Percentiles rank a stretch among this genome's conserved stretches.
Evolutionary conservation across 1,140 invertebrate species (phyloP).

Genomic region (Drosophila prosaltans): DNA sequence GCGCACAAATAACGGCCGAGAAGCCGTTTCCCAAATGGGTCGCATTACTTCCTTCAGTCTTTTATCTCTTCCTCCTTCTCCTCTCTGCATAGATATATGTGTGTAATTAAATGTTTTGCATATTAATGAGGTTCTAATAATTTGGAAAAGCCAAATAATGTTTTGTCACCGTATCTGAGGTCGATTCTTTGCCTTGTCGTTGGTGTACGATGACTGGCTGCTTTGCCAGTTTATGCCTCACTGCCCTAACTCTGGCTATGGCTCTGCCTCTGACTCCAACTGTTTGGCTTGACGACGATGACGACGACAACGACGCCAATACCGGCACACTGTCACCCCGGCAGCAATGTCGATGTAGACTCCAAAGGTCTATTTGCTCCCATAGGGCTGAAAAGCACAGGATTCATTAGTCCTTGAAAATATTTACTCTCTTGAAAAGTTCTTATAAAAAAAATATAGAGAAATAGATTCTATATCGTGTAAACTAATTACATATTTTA

Average conservation of each 20-base stretch:
- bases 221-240: slow-evolving; percentile 68
- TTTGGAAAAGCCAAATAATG: slow-evolving; percentile 18
- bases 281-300: slow-evolving; percentile 71
- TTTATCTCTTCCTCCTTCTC: not conserved
- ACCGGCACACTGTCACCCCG: slow-evolving; percentile 11
- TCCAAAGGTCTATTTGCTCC: not conserved
- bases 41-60: slow-evolving; percentile 35
- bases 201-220: slow-evolving; percentile 51
- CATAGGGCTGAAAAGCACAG: not conserved
- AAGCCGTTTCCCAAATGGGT: slow-evolving; percentile 81
- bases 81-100: not conserved
- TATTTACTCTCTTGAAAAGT: too few species aligned
- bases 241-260: slow-evolving; percentile 35
- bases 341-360: slow-evolving; percentile 32
- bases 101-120: slow-evolving; percentile 59
- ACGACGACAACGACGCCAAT: slow-evolving; percentile 29
- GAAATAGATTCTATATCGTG: too few species aligned
- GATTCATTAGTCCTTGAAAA: too few species aligned
- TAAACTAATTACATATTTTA: too few species aligned
- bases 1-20: slow-evolving; percentile 77
- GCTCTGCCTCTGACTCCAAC: slow-evolving; percentile 5
- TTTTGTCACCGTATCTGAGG: slow-evolving; percentile 21
- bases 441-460: too few species aligned
- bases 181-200: slow-evolving; percentile 29
- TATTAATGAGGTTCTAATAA: slow-evolving; percentile 39